phyloP scores from a whole-genome alignment of 1,140 invertebrate species.

The Drosophila punjabiensis region DNA sequence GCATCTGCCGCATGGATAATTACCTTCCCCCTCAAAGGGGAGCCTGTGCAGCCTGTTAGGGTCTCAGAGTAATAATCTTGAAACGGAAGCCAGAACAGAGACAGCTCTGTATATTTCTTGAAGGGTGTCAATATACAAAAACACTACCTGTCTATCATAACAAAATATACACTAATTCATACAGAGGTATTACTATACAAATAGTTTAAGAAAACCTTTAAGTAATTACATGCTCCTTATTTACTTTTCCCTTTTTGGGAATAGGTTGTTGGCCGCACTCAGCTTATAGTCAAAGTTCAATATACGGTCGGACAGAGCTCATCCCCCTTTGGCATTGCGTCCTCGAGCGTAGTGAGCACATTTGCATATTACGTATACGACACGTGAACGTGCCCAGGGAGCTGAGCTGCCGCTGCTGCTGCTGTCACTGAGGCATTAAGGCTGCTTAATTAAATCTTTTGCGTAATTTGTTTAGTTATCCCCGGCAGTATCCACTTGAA shows the following conservation, averaged over 20 bases:
- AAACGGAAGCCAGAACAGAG: background rate
- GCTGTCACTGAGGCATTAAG: slow-evolving; percentile 58
- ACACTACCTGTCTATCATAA: too few relatives aligned
- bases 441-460: slow-evolving; percentile 81
- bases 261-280: background rate
- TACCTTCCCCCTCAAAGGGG: slow-evolving; percentile 14
- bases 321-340: slow-evolving; percentile 14
- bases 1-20: slow-evolving; percentile 63
- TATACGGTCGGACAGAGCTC: slow-evolving; percentile 13
- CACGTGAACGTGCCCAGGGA: slow-evolving; percentile 63
- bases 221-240: background rate
- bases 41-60: background rate
- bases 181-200: background rate
- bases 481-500: slow-evolving; percentile 68
- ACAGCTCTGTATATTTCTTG: background rate
- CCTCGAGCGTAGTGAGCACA: slow-evolving; percentile 42
- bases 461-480: slow-evolving; percentile 79
- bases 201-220: background rate
- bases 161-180: background rate
- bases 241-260: background rate
- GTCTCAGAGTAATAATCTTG: slow-evolving; percentile 29
- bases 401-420: slow-evolving; percentile 20
- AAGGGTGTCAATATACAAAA: background rate
- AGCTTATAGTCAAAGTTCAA: slow-evolving; percentile 15
- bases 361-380: slow-evolving; percentile 81